These are phyloP conservation scores for Papilio elwesi DNA, from an alignment of 2,888 invertebrate genomes.

Conservation along the genomic window DNA sequence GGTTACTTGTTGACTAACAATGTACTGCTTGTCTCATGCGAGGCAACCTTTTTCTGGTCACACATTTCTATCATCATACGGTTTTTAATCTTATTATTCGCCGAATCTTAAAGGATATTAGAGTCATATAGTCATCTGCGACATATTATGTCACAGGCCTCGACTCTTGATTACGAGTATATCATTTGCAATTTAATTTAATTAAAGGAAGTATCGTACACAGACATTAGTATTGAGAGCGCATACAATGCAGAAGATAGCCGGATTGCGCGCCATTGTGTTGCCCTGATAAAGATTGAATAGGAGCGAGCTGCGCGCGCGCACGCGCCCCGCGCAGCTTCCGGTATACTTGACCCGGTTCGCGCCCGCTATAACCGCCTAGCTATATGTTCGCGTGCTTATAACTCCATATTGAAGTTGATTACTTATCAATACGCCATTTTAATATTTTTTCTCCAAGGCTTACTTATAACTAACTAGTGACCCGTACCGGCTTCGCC, in stretches of 20 bases:
- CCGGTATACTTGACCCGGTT: conserved; percentile 81
- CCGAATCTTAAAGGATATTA: background rate
- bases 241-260: conserved; percentile 46
- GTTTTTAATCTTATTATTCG: background rate
- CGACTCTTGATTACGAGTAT: background rate
- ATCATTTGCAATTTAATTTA: conserved; percentile 23
- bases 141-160: background rate
- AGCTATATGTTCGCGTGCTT: conserved; percentile 41
- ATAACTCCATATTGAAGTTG: background rate
- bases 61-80: too few relatives aligned
- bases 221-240: conserved; percentile 33
- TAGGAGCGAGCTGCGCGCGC: conserved; percentile 63
- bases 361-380: conserved; percentile 59
- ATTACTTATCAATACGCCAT: too few relatives aligned
- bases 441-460: too few relatives aligned
- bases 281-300: conserved; percentile 67
- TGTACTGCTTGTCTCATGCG: too few relatives aligned
- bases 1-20: too few relatives aligned
- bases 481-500: too few relatives aligned
- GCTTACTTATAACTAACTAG: too few relatives aligned
- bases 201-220: conserved; percentile 38
- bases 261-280: conserved; percentile 59
- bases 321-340: conserved; percentile 66
- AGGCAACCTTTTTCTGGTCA: too few relatives aligned
- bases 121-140: background rate